phyloP scores from a whole-genome alignment of 2,113 vertebrate species.

The Centropus bengalensis region DNA sequence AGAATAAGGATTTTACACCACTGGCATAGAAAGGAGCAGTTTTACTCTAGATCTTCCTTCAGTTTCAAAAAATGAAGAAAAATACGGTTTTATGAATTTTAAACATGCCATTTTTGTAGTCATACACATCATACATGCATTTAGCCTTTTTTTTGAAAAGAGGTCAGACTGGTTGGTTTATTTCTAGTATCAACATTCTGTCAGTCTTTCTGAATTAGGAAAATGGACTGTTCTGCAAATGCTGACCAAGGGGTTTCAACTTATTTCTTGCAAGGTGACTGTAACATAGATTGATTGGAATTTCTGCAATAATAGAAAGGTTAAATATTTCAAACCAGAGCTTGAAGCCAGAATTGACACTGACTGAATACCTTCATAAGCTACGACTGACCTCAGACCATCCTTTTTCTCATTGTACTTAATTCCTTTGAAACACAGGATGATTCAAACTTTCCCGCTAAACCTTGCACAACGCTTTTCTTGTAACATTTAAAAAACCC shows the following conservation, averaged over 20 bases:
- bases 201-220: background rate
- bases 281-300: slow-evolving; percentile 40
- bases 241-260: slow-evolving; percentile 46
- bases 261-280: slow-evolving; percentile 50
- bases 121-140: background rate
- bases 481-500: background rate
- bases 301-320: slow-evolving; percentile 56
- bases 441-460: background rate
- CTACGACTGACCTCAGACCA: background rate
- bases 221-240: slow-evolving; percentile 19
- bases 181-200: background rate
- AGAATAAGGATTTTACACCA: background rate
- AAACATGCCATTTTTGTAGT: background rate
- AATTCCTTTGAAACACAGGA: slow-evolving; percentile 1
- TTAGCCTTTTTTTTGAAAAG: background rate
- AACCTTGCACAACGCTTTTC: background rate
- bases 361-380: slow-evolving; percentile 51
- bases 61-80: background rate
- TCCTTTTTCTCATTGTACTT: background rate
- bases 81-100: background rate
- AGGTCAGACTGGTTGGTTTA: background rate
- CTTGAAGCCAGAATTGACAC: slow-evolving; percentile 38
- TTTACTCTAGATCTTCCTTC: background rate
- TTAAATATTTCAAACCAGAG: slow-evolving; percentile 47
- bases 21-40: background rate